Evolutionary conservation across 2,797 vertebrate genomes (phyloP).

Genomic region (Epinephelus coioides): DNA sequence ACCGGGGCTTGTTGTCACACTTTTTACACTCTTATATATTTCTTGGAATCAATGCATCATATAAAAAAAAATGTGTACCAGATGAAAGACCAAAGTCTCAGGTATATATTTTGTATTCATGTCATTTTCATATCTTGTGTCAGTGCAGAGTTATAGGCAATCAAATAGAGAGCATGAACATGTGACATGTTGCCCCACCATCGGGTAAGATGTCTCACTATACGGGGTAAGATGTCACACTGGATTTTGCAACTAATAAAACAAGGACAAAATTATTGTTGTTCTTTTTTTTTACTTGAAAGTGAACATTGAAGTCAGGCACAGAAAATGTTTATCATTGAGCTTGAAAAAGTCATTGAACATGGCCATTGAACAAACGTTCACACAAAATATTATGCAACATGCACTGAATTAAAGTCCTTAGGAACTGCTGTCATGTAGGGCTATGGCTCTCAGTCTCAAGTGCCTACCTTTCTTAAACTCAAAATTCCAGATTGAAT

Average conservation of each 20-base stretch:
- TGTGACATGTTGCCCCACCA: constrained; percentile 1
- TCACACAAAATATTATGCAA: background rate
- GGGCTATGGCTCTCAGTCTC: background rate
- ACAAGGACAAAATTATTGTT: constrained; percentile 2
- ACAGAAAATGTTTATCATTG: background rate
- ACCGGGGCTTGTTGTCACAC: too few species aligned
- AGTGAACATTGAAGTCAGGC: background rate
- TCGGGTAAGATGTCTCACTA: background rate
- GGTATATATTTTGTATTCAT: background rate
- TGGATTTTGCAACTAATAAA: background rate
- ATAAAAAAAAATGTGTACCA: background rate
- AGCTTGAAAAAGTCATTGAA: background rate
- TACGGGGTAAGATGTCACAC: background rate
- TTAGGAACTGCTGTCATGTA: too few species aligned
- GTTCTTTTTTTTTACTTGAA: background rate
- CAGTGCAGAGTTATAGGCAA: background rate
- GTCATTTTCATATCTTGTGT: background rate
- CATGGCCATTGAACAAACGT: too few species aligned
- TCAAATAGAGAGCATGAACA: background rate
- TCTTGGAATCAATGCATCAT: background rate
- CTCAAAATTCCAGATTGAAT: too few species aligned
- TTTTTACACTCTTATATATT: background rate
- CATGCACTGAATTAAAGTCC: background rate
- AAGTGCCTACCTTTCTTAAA: background rate
- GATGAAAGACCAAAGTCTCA: background rate